Evolutionary conservation across 2,888 invertebrate species (phyloP), one percentile per base, ranked within the genome.

Genomic region (Rhagonycha lutea): DNA sequence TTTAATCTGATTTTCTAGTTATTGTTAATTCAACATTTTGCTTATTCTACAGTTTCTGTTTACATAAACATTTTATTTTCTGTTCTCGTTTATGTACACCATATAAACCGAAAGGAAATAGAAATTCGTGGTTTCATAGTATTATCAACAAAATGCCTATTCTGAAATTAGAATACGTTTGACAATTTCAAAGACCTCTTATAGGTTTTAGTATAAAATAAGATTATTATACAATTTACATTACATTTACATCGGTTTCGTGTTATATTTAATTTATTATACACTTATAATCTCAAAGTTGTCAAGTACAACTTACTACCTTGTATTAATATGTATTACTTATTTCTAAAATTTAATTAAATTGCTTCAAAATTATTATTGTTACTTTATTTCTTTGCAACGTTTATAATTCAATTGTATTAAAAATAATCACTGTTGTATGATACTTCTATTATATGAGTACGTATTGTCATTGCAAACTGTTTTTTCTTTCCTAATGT

Each of bases 91-190:
- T 80, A 80, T 78, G 79, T 79, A 80, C 79, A 79, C 80, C 73
- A 72, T 79, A 78, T 76, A 79, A 79, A 74, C 78, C 78, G 69
- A 29, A 73, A 72, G 77, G 73, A 76, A 78, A 78, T 79, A 78
- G 78, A 78, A 80, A 76, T 79, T 79, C 79, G 73, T 78, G 78
- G 78, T 77, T 78, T 76, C 78, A n/a, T n/a, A 76, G 76, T 74
- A 76, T 77, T 79, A 78, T 79, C 79, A 75, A 76, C 76, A 72
- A 70, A 70, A 79, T 81, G 80, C 81, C 79, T 81, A 80, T 79
- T 78, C 78, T 79, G 78, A 80, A 81, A 81, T 81, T 81, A 76
- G 79, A 77, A 79, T 79, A 81, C 82, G 82, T 82, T 72, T 73
- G 81, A 80, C 81, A 77, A 82, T 79, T 80, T 80, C 80, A 77